phyloP scores from a whole-genome alignment of 1,140 invertebrate genomes.

The Bombus consobrinus region DNA sequence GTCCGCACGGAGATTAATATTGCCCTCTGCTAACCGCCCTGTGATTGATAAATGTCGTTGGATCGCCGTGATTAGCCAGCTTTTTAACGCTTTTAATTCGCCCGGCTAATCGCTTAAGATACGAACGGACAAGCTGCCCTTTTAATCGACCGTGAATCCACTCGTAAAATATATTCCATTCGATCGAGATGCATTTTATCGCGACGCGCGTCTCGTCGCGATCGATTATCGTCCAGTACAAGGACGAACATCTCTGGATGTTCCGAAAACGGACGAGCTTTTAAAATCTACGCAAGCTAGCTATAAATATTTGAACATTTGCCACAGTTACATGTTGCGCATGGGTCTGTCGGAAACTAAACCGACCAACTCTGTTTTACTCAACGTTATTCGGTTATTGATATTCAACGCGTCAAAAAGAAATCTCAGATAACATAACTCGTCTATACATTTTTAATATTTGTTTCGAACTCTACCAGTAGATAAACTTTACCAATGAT shows the following conservation, averaged over 20 bases:
- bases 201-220: background rate
- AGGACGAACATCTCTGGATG: background rate
- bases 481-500: no score
- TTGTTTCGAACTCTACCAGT: rapidly evolving
- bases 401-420: no score
- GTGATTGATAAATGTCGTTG: constrained; percentile 39
- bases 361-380: no score
- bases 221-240: background rate
- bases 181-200: background rate
- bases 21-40: background rate
- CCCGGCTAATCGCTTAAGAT: background rate
- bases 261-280: constrained; percentile 15
- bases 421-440: no score
- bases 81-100: constrained; percentile 10
- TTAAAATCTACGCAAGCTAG: constrained; percentile 24
- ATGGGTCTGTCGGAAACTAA: no score
- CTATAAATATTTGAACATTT: constrained; percentile 20
- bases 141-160: background rate
- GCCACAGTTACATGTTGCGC: no score
- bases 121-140: background rate
- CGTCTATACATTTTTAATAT: no score
- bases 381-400: no score
- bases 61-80: constrained; percentile 19
- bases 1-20: constrained; percentile 35
- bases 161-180: background rate